Conservation (phyloP, 92 coral and sea anemone genomes). For the Chrysogorgia sp. region DNA sequence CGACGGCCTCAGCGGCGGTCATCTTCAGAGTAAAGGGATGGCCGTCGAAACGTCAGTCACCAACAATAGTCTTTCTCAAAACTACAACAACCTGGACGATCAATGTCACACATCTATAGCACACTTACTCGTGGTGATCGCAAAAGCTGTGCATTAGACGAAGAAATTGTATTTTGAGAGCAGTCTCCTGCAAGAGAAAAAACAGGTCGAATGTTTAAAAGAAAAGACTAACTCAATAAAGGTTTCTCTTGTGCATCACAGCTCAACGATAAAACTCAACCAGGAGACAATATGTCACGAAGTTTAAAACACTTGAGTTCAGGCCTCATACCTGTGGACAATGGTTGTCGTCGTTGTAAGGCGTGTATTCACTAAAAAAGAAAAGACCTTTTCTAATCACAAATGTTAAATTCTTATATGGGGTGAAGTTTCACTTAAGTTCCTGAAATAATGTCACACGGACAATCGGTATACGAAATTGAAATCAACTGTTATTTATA, state of each 20-base stretch:
- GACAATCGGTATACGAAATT: too few species aligned
- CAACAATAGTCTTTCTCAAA: too few species aligned
- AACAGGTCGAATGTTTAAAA: neutral
- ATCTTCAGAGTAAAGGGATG: too few species aligned
- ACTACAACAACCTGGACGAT: too few species aligned
- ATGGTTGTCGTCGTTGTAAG: conserved; percentile 25
- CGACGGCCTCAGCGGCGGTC: too few species aligned
- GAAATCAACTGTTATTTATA: too few species aligned
- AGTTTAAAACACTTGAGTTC: neutral
- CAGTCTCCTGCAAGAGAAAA: conserved; percentile 69
- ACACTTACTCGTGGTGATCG: conserved; percentile 96
- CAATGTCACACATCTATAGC: too few species aligned
- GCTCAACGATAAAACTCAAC: neutral
- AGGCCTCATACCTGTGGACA: conserved; percentile 26
- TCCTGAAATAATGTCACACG: too few species aligned
- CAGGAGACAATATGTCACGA: neutral
- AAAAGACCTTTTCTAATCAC: neutral
- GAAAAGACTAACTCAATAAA: too few species aligned
- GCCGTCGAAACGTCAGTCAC: too few species aligned
- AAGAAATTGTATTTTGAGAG: conserved; percentile 91
- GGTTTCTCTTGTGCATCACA: too few species aligned
- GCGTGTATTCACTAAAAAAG: conserved; percentile 12
- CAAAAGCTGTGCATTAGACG: conserved; percentile 96
- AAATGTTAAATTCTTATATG: neutral
- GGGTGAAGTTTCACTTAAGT: too few species aligned